A percentile compares a stretch with the other conserved stretches of the same genome.
phyloP scores from a whole-genome alignment of 1,140 invertebrate genomes.

The Eriocheir sinensis region DNA sequence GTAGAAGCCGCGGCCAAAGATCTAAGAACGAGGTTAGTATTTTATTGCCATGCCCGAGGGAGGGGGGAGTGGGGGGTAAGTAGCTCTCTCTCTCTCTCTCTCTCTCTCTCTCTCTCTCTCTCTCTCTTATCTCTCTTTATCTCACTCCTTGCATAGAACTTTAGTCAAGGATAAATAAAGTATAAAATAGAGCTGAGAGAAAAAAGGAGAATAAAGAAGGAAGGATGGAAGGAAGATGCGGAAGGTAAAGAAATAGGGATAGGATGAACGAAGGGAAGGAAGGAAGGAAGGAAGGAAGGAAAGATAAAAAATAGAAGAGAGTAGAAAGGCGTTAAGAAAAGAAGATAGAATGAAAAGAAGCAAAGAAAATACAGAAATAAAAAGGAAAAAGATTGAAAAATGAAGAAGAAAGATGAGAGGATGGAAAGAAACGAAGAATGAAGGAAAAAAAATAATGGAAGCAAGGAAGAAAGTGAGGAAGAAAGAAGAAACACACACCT shows the following conservation, averaged over 20 bases:
- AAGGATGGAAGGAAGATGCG: neutral
- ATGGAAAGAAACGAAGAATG: neutral
- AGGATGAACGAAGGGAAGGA: neutral
- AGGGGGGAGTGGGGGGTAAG: neutral
- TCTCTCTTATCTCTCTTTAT: neutral
- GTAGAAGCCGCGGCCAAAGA: too few species aligned
- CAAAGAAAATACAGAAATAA: neutral
- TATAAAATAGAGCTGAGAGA: neutral
- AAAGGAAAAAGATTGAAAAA: neutral
- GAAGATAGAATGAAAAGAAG: too few species aligned
- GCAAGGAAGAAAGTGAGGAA: too few species aligned
- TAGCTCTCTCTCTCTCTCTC: neutral
- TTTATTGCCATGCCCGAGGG: too few species aligned
- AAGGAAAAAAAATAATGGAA: too few species aligned
- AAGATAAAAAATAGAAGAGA: neutral
- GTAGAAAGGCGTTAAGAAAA: too few species aligned
- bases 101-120: constrained; percentile 43
- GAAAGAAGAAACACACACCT: too few species aligned
- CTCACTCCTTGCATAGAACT: too few species aligned
- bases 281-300: neutral
- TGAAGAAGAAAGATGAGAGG: neutral
- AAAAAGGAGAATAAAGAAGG: neutral
- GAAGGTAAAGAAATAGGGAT: neutral
- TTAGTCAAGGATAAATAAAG: neutral
- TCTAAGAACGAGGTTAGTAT: too few species aligned